Evolutionary conservation across 1,140 invertebrate genomes (phyloP).

Genomic region (Steinernema khuongi): DNA sequence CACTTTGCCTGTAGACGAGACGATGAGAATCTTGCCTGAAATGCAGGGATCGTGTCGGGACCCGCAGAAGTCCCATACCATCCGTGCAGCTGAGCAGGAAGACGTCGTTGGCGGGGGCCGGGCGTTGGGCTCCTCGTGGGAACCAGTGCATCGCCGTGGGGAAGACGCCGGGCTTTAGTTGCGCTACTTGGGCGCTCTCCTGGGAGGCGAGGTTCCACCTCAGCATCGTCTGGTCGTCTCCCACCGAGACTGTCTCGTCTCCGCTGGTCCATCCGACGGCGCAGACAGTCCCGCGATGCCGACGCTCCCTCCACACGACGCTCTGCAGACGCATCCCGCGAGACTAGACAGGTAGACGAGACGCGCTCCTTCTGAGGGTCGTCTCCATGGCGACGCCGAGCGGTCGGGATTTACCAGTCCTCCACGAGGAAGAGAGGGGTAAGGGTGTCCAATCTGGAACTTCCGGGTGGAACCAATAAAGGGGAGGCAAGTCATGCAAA

Average conservation of each 20-base stretch:
- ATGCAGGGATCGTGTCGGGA: slow-evolving; percentile 18
- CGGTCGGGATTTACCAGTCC: no score
- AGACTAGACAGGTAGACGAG: neutral
- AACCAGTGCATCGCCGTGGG: slow-evolving; percentile 82
- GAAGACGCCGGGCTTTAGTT: slow-evolving; percentile 68
- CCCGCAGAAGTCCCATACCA: slow-evolving; percentile 63
- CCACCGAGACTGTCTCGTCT: slow-evolving; percentile 83
- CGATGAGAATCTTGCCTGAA: slow-evolving; percentile 77
- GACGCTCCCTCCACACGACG: slow-evolving; percentile 12
- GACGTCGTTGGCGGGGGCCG: slow-evolving; percentile 72
- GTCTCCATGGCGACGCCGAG: no score
- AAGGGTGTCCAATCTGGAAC: no score
- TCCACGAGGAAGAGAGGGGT: no score
- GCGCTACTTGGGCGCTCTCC: slow-evolving; percentile 71
- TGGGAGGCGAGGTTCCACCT: slow-evolving; percentile 78
- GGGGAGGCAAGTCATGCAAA: no score
- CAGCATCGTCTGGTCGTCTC: slow-evolving; percentile 82
- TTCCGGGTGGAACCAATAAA: no score
- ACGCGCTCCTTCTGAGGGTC: neutral
- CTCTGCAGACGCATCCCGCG: slow-evolving; percentile 35
- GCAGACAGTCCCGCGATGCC: slow-evolving; percentile 71
- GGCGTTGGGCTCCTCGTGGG: slow-evolving; percentile 63
- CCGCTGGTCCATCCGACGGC: slow-evolving; percentile 84
- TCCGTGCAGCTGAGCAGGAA: slow-evolving; percentile 82
- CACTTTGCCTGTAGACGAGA: slow-evolving; percentile 79